These are phyloP conservation scores for Tenebrio molitor DNA, from an alignment of 1,140 invertebrate species.

Conservation along the genomic window DNA sequence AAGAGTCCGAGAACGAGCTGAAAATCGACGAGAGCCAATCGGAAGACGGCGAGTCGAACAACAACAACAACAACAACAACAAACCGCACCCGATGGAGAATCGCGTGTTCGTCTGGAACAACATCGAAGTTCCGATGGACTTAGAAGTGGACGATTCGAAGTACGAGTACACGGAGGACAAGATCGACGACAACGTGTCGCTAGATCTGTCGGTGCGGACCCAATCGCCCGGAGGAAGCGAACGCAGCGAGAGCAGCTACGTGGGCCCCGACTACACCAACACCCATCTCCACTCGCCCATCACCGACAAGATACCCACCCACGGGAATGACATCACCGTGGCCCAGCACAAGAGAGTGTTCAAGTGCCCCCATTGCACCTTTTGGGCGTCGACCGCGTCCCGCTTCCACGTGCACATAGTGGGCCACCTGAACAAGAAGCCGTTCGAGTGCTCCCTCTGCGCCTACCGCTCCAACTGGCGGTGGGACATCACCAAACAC, in stretches of 20 bases:
- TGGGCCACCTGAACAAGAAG: conserved; percentile 92
- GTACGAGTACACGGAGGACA: conserved; percentile 61
- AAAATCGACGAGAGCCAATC: conserved; percentile 58
- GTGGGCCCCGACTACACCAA: conserved; percentile 51
- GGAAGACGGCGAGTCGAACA: conserved; percentile 53
- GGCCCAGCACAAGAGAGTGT: conserved; percentile 72
- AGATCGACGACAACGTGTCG: conserved; percentile 61
- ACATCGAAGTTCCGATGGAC: conserved; percentile 66
- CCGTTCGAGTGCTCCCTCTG: conserved; percentile 96
- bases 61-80: conserved; percentile 62
- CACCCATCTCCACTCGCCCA: conserved; percentile 46
- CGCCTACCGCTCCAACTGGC: conserved; percentile 93
- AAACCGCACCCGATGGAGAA: conserved; percentile 81
- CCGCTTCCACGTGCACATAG: conserved; percentile 92
- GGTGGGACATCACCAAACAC: conserved; percentile 97
- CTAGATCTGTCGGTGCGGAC: conserved; percentile 62
- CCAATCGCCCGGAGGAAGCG: conserved; percentile 59
- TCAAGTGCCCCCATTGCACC: conserved; percentile 90
- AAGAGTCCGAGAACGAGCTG: conserved; percentile 64
- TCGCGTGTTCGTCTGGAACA: conserved; percentile 83
- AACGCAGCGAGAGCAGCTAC: conserved; percentile 60
- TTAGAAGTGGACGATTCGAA: conserved; percentile 66
- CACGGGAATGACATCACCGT: conserved; percentile 65
- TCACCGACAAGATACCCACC: conserved; percentile 64
- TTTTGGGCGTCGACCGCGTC: conserved; percentile 94